phyloP scores from a whole-genome alignment of 1,140 invertebrate species.

The Pararge aegeria region DNA sequence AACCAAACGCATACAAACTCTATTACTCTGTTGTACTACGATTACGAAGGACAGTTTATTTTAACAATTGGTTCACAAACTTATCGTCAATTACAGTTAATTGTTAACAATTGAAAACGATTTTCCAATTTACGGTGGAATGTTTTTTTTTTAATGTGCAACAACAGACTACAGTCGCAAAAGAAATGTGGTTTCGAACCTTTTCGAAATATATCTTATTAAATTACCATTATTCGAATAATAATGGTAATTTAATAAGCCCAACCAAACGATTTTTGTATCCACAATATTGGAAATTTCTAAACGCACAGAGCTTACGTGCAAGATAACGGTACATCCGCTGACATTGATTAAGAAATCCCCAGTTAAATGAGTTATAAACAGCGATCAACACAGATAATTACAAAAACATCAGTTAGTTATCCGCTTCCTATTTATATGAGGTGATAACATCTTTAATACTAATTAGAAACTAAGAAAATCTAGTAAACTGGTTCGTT shows the following conservation, averaged over 20 bases:
- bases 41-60: conserved; percentile 22
- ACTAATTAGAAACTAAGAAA: conserved; percentile 10
- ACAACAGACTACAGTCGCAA: neutral
- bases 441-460: neutral
- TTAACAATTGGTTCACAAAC: conserved; percentile 37
- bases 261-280: too few species aligned
- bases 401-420: neutral
- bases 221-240: too few species aligned
- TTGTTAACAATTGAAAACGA: conserved; percentile 58
- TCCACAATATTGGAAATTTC: neutral
- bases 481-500: neutral
- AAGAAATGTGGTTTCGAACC: too few species aligned
- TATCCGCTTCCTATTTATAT: neutral
- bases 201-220: too few species aligned
- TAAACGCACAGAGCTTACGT: neutral
- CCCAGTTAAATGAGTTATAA: conserved; percentile 3
- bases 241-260: too few species aligned
- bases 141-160: conserved; percentile 34
- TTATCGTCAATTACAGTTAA: conserved; percentile 40
- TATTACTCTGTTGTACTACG: neutral
- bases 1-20: conserved; percentile 12
- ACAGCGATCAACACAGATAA: neutral
- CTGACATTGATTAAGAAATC: neutral
- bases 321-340: neutral
- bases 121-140: conserved; percentile 46